phyloP scores from a whole-genome alignment of 2,797 vertebrate species.

The Bradypodion ventrale region DNA sequence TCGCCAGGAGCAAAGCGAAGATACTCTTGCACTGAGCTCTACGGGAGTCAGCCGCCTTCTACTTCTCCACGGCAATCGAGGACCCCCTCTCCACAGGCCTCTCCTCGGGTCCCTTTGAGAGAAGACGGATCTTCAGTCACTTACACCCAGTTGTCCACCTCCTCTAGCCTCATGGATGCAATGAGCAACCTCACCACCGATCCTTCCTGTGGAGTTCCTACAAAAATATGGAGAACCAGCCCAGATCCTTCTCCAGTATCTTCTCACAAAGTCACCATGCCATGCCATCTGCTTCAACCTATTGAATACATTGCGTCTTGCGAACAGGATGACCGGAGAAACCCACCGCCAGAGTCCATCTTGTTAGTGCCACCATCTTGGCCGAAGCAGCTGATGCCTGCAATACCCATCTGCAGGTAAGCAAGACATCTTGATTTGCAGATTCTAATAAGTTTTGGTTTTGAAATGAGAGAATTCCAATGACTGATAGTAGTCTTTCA shows the following conservation, averaged over 20 bases:
- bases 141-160: conserved; percentile 71
- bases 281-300: conserved; percentile 79
- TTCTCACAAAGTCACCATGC: conserved; percentile 80
- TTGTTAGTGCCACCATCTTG: conserved; percentile 90
- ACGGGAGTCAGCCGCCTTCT: conserved; percentile 80
- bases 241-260: conserved; percentile 84
- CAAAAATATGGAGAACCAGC: conserved; percentile 91
- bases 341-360: conserved; percentile 84
- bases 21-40: conserved; percentile 87
- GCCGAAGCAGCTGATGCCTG: conserved; percentile 90
- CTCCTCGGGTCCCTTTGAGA: conserved; percentile 70
- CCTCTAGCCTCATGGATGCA: conserved; percentile 80
- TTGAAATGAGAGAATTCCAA: neutral
- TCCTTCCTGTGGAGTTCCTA: conserved; percentile 85
- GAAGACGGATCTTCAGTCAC: conserved; percentile 78
- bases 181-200: conserved; percentile 82
- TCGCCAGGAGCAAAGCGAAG: conserved; percentile 96
- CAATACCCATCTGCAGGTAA: conserved; percentile 91
- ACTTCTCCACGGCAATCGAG: conserved; percentile 86
- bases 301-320: conserved; percentile 86
- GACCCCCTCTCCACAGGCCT: conserved; percentile 89
- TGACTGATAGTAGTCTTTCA: neutral
- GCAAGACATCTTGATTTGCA: neutral
- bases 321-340: conserved; percentile 89
- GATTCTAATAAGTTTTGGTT: neutral